phyloP scores from a whole-genome alignment of 2,888 invertebrate genomes.

The Philonicus albiceps region DNA sequence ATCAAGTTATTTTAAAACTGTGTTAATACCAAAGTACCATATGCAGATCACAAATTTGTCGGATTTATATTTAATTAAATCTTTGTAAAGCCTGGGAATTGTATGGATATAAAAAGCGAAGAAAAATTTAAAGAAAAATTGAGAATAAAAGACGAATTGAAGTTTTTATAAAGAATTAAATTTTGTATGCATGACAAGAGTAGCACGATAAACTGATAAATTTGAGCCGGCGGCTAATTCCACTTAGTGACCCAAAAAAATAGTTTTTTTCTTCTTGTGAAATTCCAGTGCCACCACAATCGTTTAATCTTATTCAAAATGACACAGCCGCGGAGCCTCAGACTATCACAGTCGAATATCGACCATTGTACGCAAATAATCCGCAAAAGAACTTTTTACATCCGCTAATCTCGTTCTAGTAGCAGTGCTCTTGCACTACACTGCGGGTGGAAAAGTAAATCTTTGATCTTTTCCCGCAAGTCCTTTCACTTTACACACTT shows the following conservation, averaged over 20 bases:
- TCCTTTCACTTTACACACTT: not conserved
- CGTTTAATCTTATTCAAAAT: not conserved
- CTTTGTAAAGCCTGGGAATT: too few species aligned
- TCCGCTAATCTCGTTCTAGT: not conserved
- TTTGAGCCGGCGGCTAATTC: not conserved
- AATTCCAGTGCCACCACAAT: not conserved
- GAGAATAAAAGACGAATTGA: not conserved
- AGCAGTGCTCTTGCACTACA: not conserved
- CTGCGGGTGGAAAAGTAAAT: not conserved
- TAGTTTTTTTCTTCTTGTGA: not conserved
- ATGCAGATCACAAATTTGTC: too few species aligned
- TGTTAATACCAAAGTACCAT: too few species aligned
- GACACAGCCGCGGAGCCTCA: not conserved
- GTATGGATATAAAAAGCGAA: too few species aligned
- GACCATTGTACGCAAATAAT: not conserved
- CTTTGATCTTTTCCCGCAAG: not conserved
- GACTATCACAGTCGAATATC: not conserved
- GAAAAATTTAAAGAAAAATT: not conserved
- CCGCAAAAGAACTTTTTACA: not conserved
- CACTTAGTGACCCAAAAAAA: not conserved
- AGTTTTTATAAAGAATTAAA: not conserved
- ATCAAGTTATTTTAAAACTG: too few species aligned
- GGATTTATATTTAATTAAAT: too few species aligned
- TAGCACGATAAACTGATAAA: not conserved
- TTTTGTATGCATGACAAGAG: not conserved